Conservation (phyloP, 2,797 vertebrate genomes). For the Hippoglossus hippoglossus region DNA sequence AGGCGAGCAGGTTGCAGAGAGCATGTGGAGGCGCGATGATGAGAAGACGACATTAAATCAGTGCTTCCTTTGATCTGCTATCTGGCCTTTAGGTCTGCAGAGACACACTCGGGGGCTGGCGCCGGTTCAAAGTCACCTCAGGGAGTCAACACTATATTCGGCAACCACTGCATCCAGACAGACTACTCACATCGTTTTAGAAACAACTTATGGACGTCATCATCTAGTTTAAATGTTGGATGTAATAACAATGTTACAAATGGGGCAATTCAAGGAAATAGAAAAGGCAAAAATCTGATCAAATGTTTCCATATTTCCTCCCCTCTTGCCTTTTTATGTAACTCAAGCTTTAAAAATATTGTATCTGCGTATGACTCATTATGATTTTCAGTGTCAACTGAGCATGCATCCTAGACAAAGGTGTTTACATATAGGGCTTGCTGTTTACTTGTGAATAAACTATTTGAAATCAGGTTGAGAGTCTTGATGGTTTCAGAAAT, state of each 20-base stretch:
- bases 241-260: background rate
- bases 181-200: conserved; percentile 29
- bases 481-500: background rate
- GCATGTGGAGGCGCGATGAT: conserved; percentile 6
- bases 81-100: conserved; percentile 48
- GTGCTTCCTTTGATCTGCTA: conserved; percentile 50
- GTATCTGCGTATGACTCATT: background rate
- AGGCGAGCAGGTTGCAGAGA: conserved; percentile 9
- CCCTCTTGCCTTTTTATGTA: background rate
- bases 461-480: background rate
- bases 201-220: background rate
- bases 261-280: background rate
- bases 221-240: background rate
- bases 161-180: conserved; percentile 22
- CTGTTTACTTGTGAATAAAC: conserved; percentile 15
- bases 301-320: background rate
- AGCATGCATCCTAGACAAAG: background rate
- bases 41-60: conserved; percentile 37
- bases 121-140: conserved; percentile 46
- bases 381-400: too few species aligned
- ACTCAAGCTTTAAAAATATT: background rate
- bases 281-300: background rate
- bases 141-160: conserved; percentile 22
- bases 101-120: conserved; percentile 48
- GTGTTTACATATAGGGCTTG: conserved; percentile 8